Conservation (phyloP, 1,140 invertebrate species). For the Steinernema feltiae region DNA sequence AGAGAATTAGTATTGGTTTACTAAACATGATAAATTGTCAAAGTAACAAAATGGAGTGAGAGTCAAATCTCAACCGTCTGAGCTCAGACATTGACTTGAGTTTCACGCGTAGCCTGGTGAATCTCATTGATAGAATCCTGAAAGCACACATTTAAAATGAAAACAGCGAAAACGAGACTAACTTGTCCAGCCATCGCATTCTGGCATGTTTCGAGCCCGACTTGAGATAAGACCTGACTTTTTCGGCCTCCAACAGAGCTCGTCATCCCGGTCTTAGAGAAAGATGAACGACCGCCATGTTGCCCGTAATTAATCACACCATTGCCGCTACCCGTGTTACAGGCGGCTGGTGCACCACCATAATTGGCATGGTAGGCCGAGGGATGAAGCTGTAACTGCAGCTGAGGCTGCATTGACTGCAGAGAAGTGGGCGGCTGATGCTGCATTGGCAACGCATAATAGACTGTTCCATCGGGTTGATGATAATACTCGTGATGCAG, state of each 20-base stretch:
- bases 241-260: not conserved
- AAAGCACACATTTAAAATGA: not conserved
- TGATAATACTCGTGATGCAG: not conserved
- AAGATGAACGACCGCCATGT: slow-evolving; percentile 19
- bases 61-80: not conserved
- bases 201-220: slow-evolving; percentile 33
- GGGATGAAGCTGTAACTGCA: slow-evolving; percentile 12
- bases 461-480: not conserved
- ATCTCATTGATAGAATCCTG: slow-evolving; percentile 28
- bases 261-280: not conserved
- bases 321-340: not conserved
- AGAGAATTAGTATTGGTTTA: too few species aligned
- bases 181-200: slow-evolving; percentile 29
- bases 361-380: not conserved
- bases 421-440: not conserved
- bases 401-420: not conserved
- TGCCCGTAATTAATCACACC: not conserved
- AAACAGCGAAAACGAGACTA: not conserved
- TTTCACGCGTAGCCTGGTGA: slow-evolving; percentile 29
- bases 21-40: too few species aligned
- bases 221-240: not conserved
- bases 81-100: slow-evolving; percentile 34
- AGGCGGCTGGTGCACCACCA: not conserved
- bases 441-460: not conserved
- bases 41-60: not conserved